phyloP scores from a whole-genome alignment of 2,888 invertebrate species.

The Leptarthrus brevirostris region DNA sequence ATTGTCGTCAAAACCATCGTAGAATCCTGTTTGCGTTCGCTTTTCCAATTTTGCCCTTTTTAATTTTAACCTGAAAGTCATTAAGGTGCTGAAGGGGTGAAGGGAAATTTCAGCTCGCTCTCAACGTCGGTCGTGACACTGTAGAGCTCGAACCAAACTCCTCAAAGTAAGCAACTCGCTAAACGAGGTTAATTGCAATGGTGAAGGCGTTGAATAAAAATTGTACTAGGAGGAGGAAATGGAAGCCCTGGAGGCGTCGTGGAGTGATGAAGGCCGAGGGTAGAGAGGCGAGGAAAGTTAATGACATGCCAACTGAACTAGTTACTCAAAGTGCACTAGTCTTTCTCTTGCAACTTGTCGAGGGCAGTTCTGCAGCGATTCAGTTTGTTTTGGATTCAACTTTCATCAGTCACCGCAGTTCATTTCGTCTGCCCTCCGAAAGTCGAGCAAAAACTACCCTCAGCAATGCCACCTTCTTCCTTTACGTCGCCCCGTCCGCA shows the following conservation, averaged over 20 bases:
- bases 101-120: neutral
- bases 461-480: neutral
- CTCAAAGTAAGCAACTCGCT: slow-evolving; percentile 13
- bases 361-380: slow-evolving; percentile 11
- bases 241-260: neutral
- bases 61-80: slow-evolving; percentile 15
- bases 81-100: neutral
- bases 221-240: neutral
- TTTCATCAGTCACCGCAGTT: neutral
- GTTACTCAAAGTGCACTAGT: slow-evolving; percentile 27
- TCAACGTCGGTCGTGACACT: neutral
- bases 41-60: slow-evolving; percentile 32
- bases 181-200: slow-evolving; percentile 46
- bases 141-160: neutral
- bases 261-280: neutral
- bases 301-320: slow-evolving; percentile 8
- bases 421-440: neutral
- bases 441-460: slow-evolving; percentile 1
- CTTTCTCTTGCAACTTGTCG: slow-evolving; percentile 18
- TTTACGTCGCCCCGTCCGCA: neutral
- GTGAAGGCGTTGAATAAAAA: slow-evolving; percentile 31
- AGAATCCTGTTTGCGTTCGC: slow-evolving; percentile 1
- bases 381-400: neutral
- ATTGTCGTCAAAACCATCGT: neutral
- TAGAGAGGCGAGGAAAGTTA: neutral